Evolutionary conservation across 1,140 invertebrate genomes (phyloP), one percentile per base, ranked within the genome.

Genomic region (Diprion similis): DNA sequence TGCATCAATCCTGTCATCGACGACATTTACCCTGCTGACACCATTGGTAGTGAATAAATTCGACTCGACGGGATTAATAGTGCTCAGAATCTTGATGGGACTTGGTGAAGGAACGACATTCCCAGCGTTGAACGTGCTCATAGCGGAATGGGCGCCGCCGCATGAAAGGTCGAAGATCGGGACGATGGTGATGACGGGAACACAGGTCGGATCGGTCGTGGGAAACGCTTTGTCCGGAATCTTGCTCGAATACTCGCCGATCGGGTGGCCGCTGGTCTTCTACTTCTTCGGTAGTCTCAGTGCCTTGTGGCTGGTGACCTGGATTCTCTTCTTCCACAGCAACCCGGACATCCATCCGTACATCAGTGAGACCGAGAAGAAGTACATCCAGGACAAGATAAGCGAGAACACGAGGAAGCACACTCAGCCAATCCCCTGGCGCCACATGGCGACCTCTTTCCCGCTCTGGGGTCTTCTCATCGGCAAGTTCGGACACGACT

Each of bases 391-490:
- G 46, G 79, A 66, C 15, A 47, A 75, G 11, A 86, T 75, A 87
- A 87, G 70, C 86, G 88, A 75, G 82, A 90, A 4, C 89, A 81
- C 10, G 48, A 19, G 86, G 74, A 87, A 87, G 70, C 86, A 89
- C 75, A 82, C 90, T 2, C 89, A 89, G 0, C 87, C 91, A 10
- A 89, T 92, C 7, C 93, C 93, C 10, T 94, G 92, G 92, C 90
- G 86, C 73, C 88, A 89, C 2, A 92, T 94, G 48, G 85, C 97
- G 0, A 94, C 91, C 13, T 97, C 93, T 8, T 82, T 90, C 37
- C 92, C 93, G 10, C 89, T 94, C 67, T 93, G 92, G 90, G 92
- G 92, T 0, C 83, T 94, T 46, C 86, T 94, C 1, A 88, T 89
- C 73, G 92, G 94, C 48, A 17, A 65, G 10, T 90, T 95, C 80